Evolutionary conservation across 2,797 vertebrate genomes (phyloP).

Genomic region (Acrossocheilus wenchowensis): DNA sequence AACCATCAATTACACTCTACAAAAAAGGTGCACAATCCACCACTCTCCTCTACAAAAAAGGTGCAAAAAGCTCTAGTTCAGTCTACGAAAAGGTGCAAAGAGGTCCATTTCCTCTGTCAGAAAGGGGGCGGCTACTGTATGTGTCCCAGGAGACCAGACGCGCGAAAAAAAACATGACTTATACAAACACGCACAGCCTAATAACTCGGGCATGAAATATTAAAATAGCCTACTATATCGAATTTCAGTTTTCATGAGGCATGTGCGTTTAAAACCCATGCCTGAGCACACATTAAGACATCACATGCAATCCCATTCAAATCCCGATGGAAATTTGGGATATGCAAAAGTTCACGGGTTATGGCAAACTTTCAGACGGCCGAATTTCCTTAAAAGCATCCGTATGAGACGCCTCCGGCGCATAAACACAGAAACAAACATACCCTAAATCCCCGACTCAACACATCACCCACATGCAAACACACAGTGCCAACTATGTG

Average conservation of each 20-base stretch:
- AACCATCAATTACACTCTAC: constrained; percentile 66
- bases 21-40: constrained; percentile 63
- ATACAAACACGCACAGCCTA: constrained; percentile 11
- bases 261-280: constrained; percentile 14
- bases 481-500: constrained; percentile 59
- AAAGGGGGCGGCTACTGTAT: constrained; percentile 69
- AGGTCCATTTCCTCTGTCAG: constrained; percentile 62
- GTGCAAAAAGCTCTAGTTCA: constrained; percentile 77
- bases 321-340: constrained; percentile 51
- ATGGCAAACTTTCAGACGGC: constrained; percentile 36
- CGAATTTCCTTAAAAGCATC: constrained; percentile 41
- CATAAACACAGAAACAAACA: constrained; percentile 47
- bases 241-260: constrained; percentile 17
- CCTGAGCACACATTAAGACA: constrained; percentile 28
- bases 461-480: constrained; percentile 59
- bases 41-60: constrained; percentile 66
- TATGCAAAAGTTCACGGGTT: constrained; percentile 56
- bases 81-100: constrained; percentile 76
- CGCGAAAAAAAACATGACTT: background rate
- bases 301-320: constrained; percentile 46
- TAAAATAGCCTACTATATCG: constrained; percentile 12
- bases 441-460: constrained; percentile 51
- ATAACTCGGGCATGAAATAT: constrained; percentile 4
- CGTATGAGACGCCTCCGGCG: background rate
- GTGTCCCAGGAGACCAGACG: constrained; percentile 47